Evolutionary conservation across 2,113 vertebrate species (phyloP).

Genomic region (Naja naja): DNA sequence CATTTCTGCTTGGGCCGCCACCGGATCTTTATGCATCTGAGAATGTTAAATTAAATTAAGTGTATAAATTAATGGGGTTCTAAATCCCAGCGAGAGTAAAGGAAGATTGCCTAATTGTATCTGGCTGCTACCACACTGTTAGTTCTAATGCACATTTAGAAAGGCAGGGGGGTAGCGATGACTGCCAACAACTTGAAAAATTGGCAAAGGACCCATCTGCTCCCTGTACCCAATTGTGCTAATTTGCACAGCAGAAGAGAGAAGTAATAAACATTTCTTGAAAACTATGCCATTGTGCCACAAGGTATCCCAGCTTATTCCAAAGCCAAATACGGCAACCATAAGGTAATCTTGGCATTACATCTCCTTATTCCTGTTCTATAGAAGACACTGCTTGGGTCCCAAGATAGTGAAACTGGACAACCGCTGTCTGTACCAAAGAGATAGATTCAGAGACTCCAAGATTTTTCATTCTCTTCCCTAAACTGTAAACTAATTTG

Average conservation of each 20-base stretch:
- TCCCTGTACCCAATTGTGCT: rapidly evolving
- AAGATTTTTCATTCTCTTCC: neutral
- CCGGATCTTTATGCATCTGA: neutral
- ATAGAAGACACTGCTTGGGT: neutral
- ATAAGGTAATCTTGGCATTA: conserved; percentile 4
- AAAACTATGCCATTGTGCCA: conserved; percentile 26
- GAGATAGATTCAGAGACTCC: neutral
- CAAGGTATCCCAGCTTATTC: conserved; percentile 28
- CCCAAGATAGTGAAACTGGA: rapidly evolving
- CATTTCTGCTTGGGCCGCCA: neutral
- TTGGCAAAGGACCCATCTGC: conserved; percentile 20
- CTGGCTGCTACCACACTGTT: neutral
- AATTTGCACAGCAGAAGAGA: conserved; percentile 16
- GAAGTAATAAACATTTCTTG: neutral
- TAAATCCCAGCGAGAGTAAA: neutral
- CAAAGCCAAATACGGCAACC: conserved; percentile 28
- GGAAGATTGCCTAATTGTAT: conserved; percentile 28
- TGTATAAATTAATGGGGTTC: neutral
- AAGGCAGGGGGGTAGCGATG: rapidly evolving
- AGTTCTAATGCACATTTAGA: neutral
- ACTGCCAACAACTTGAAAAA: conserved; percentile 10
- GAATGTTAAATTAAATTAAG: conserved; percentile 36
- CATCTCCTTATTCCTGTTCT: neutral
- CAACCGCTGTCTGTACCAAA: neutral
- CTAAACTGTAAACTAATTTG: neutral